Evolutionary conservation across 2,797 vertebrate genomes (phyloP), one percentile per base, ranked within the genome.

Genomic region (Brachyalestes nurse): DNA sequence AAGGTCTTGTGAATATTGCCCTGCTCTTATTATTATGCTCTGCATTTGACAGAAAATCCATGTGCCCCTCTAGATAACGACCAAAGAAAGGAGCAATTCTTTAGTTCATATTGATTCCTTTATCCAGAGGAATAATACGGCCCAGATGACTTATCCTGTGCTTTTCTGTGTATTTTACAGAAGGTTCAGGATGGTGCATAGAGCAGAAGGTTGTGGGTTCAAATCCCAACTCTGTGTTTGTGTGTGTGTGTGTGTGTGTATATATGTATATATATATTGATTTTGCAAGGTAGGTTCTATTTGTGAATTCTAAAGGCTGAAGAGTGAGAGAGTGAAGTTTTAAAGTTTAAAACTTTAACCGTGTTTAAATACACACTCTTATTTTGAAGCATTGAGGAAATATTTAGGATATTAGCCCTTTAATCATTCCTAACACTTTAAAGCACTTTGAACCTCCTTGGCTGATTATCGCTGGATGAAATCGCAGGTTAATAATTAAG

Each of bases 1-100:
- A 55, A 51, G 55, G 72, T 67, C 38, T 6, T 61, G 51, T 49
- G 57, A 80, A 75, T 75, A 69, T 65, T 23, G 79, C 65, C 38
- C 17, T 80, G n/a, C 19, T 69, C 4, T 58, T 40, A 38, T 25
- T 40, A 55, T 40, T 69, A 40, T 61, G 19, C 8, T 34, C 14
- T 57, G 72, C n/a, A 25, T 61, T 10, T 81, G 79, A 75, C 72
- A 81, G 72, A 49, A 70, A 75, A 69, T 69, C 79, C 28, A 51
- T 80, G 40, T 9, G n/a, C 9, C 34, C 7, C 61, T 55, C 1
- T 12, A 60, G 64, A 69, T 38, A 61, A 81, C 45, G 19, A 17
- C 7, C 16, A n/a, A 25, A 66, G 25, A 51, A 55, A 23, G 16
- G 51, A 8, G 12, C 17, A 38, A 49, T 55, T n/a, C 28, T 72